phyloP scores from a whole-genome alignment of 2,797 vertebrate species.

The Eulemur mongoz region DNA sequence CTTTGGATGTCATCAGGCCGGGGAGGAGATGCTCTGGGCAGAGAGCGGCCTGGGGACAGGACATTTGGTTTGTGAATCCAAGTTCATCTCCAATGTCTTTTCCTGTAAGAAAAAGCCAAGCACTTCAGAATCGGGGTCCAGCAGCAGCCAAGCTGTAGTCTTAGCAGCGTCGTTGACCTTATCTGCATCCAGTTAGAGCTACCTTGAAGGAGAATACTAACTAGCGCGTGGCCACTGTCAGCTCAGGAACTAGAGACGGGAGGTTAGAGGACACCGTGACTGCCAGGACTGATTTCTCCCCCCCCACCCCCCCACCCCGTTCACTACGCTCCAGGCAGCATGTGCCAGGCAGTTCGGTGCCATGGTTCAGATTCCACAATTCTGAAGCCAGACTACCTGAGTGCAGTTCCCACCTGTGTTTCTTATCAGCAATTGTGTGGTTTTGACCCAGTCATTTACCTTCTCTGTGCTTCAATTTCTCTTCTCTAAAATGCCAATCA shows the following conservation, averaged over 20 bases:
- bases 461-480: not conserved
- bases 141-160: not conserved
- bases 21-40: not conserved
- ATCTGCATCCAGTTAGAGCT: too few species aligned
- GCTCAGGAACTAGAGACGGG: not conserved
- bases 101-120: not conserved
- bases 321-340: accelerated
- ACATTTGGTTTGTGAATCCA: not conserved
- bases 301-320: too few species aligned
- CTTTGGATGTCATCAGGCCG: not conserved
- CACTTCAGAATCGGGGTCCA: not conserved
- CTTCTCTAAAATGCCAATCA: not conserved
- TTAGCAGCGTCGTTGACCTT: not conserved
- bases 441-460: not conserved
- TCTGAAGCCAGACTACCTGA: not conserved
- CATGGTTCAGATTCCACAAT: not conserved
- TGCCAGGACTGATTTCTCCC: not conserved
- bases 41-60: not conserved
- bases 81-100: not conserved
- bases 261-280: not conserved
- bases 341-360: too few species aligned
- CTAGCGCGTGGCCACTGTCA: not conserved
- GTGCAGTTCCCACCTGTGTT: not conserved
- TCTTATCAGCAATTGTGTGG: not conserved
- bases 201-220: not conserved